Evolutionary conservation across 2,113 vertebrate species (phyloP).

Genomic region (Paraplagusia blochii): DNA sequence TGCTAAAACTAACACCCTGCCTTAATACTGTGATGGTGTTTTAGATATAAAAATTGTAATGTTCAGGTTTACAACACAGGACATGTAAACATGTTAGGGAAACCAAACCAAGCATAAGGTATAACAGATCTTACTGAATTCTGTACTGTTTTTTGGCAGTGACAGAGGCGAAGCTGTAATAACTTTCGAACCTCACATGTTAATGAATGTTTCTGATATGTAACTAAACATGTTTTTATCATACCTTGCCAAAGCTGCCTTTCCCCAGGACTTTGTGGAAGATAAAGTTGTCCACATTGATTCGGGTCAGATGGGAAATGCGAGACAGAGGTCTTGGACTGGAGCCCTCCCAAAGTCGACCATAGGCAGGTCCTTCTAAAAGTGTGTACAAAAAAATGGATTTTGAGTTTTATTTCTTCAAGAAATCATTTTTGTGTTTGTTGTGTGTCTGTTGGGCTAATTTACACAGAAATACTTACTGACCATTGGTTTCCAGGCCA

Average conservation of each 20-base stretch:
- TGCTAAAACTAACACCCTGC: too few relatives aligned
- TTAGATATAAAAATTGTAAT: not conserved
- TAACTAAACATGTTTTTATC: not conserved
- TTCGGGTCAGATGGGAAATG: slow-evolving; percentile 68
- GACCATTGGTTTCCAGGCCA: slow-evolving; percentile 68
- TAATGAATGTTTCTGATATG: too few relatives aligned
- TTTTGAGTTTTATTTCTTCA: not conserved
- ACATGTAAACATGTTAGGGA: not conserved
- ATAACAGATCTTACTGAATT: too few relatives aligned
- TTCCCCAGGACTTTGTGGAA: slow-evolving; percentile 97
- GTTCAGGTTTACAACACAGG: not conserved
- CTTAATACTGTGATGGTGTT: not conserved
- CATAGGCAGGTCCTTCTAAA: slow-evolving; percentile 75
- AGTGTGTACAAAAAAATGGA: slow-evolving; percentile 9
- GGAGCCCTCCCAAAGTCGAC: slow-evolving; percentile 85
- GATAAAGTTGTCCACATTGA: slow-evolving; percentile 84
- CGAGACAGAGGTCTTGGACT: slow-evolving; percentile 57
- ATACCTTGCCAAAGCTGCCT: slow-evolving; percentile 98
- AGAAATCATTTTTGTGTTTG: not conserved
- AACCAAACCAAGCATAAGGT: not conserved
- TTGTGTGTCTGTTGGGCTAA: not conserved
- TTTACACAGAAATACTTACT: slow-evolving; percentile 8
- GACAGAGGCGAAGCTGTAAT: too few relatives aligned
- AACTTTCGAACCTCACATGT: too few relatives aligned
- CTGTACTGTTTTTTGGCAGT: too few relatives aligned